Evolutionary conservation across 2,113 vertebrate genomes (phyloP), one percentile per base, ranked within the genome.

Genomic region (Copsychus sechellarum): DNA sequence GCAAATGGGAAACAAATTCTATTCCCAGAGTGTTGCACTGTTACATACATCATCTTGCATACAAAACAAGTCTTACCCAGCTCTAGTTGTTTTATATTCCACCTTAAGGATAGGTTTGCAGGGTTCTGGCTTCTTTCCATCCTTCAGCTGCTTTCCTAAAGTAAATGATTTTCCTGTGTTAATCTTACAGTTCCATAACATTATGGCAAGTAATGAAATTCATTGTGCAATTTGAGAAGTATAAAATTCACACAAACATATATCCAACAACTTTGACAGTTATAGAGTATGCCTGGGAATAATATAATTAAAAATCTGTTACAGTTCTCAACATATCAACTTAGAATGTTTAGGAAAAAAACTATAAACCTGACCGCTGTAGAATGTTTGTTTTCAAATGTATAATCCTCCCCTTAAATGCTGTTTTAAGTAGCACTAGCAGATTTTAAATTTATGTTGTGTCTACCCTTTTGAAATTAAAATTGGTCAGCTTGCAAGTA

Each of bases 91-190:
- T 98, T 99, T 99, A 97, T 99, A 99, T 95, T 99, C 99, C 98
- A 99, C 99, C 98, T 99, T 99, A 94, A 99, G 99, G 93, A 99
- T 99, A 96, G 99, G 99, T 98, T 99, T 99, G 98, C 99, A 99
- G 43, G 99, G 98, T 95, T 99, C 99, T 98, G 99, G 99, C 97
- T 99, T 99, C 98, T 99, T 99, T 94, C 99, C 99, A 97, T 99
- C 99, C 98, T 99, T 99, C 97, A 99, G 98, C 97, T 99, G 99
- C 97, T 99, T 99, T 98, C 99, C 99, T 99, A 97, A 98, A 98
- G 98, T 79, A 97, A 96, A 98, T 97, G 57, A 97, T 95, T 97
- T 96, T 97, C 95, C 95, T 97, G 43, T 72, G 94, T 98, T 97
- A 98, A 96, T 96, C 91, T 96, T 95, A 81, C 31, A 91, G 38